phyloP scores from a whole-genome alignment of 2,888 invertebrate genomes.

The Tryphoninae sp. region DNA sequence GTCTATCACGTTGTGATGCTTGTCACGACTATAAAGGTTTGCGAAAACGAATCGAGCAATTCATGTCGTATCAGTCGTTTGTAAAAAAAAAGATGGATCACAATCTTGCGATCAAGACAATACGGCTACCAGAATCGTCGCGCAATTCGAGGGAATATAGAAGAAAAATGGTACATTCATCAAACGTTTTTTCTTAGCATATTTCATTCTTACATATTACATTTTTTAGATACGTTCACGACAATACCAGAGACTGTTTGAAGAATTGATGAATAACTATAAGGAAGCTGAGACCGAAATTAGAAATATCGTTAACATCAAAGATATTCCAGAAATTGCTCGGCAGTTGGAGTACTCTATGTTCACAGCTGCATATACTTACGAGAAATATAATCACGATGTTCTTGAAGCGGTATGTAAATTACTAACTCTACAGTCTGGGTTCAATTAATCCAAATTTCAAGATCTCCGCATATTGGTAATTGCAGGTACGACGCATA shows the following conservation, averaged over 20 bases:
- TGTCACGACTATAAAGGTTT: conserved; percentile 22
- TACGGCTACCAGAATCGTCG: background rate
- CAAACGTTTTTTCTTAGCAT: background rate
- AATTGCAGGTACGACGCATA: conserved; percentile 21
- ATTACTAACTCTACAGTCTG: background rate
- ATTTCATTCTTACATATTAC: background rate
- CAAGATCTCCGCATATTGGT: background rate
- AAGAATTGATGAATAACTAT: conserved; percentile 33
- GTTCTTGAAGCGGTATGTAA: conserved; percentile 30
- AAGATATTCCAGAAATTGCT: conserved; percentile 40
- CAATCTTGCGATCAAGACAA: background rate
- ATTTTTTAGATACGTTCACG: conserved; percentile 26
- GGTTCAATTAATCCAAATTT: background rate
- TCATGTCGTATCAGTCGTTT: background rate
- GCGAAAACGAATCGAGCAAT: conserved; percentile 1
- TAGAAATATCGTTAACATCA: background rate
- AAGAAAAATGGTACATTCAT: background rate
- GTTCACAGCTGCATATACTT: background rate
- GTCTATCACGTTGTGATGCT: conserved; percentile 37
- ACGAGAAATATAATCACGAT: conserved; percentile 37
- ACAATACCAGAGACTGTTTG: conserved; percentile 6
- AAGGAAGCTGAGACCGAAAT: background rate
- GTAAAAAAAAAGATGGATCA: background rate
- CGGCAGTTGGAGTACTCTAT: conserved; percentile 39
- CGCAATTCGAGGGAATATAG: background rate